Conservation (phyloP, 2,113 vertebrate species). For the Coptodon rendalli region DNA sequence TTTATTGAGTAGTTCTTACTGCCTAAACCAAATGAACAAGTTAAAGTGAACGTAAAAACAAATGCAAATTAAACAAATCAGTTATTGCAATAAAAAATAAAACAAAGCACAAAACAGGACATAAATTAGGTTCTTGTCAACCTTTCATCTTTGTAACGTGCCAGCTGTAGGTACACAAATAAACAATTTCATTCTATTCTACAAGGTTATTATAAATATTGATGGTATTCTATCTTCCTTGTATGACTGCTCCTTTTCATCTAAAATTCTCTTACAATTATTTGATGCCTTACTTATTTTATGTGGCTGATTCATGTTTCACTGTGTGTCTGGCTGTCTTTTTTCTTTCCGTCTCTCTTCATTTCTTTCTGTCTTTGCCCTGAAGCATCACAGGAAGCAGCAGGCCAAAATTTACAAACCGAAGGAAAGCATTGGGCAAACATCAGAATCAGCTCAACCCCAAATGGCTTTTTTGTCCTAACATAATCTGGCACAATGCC, state of each 20-base stretch:
- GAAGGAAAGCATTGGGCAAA: not conserved
- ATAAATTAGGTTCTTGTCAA: not conserved
- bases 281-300: not conserved
- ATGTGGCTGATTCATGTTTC: not conserved
- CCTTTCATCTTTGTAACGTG: not conserved
- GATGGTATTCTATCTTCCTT: not conserved
- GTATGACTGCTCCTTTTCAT: not conserved
- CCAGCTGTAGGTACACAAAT: fast-evolving
- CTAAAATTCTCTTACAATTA: not conserved
- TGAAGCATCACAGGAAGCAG: not conserved
- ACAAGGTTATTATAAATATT: not conserved
- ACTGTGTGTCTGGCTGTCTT: not conserved
- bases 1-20: not conserved
- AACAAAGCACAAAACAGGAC: not conserved
- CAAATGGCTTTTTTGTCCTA: not conserved
- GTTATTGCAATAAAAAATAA: not conserved
- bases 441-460: not conserved
- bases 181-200: not conserved
- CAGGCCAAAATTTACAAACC: not conserved
- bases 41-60: not conserved
- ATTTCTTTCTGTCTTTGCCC: not conserved
- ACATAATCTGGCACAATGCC: not conserved
- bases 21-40: not conserved
- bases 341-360: not conserved
- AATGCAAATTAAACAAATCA: not conserved